Base-by-base conservation (phyloP, 2,888 invertebrate species). In the Tigriopus californicus region DNA sequence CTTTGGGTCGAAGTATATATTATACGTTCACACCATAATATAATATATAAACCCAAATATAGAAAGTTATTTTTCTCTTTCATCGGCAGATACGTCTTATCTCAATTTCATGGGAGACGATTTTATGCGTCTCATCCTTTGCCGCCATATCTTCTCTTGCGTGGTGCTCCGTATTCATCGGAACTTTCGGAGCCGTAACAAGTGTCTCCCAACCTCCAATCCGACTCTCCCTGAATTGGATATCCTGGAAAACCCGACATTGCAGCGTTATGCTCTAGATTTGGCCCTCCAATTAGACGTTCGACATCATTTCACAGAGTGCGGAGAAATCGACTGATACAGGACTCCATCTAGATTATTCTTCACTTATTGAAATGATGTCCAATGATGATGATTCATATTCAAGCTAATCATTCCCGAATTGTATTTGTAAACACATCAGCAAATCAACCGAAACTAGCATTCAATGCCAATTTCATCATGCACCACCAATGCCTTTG, bases 101-200 rank as follows among this genome's bases (percentile, higher is more conserved):
- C 75, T 90, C 64, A 83, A 87, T 73, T 92, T 92, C 74, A 85
- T 92, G 74, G 88, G 90, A 47, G 94, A 95, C 72, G 92, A 94
- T 69, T 95, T 92, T 74, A 77, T 95, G 65, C 81, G 94, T 62
- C 77, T 91, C 62, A 74, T 92, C 62, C 77, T 92, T 63, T 76
- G 91, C 64, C 82, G 94, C 63, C 94, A 85, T 75, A 82, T 92
- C 64, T 94, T 95, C 77, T 94, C 92, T 75, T 86, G 87, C 75
- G 83, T 87, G 66, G 84, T 87, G 55, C 75, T 94, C 64, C 82
- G 87, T 65, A 77, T 89, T 68, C 94, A 95, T 74, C 80, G 89
- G 63, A 82, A 83, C 58, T 79, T 79, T 66, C 76, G 76, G 11
- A 41, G 33, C 2, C 82, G 85, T 62, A 81, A 85, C n/a, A 82